Percentiles rank a stretch among this genome's conserved stretches.
These are phyloP conservation scores for Phragmatobia fuliginosa DNA, from an alignment of 2,888 invertebrate genomes.

Conservation along the genomic window DNA sequence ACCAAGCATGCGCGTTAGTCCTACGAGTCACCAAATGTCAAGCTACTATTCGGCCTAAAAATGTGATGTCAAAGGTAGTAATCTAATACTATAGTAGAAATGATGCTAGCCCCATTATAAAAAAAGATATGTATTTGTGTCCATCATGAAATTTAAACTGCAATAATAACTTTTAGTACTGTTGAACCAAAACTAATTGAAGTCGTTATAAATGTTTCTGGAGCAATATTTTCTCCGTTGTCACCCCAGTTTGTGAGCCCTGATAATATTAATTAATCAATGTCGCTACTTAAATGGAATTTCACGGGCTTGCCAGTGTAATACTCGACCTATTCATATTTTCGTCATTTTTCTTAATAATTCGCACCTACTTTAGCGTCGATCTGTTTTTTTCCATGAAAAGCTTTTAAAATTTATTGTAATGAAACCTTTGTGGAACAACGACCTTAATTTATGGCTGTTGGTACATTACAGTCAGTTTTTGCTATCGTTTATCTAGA, in stretches of 20 bases:
- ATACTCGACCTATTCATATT: slow-evolving; percentile 56
- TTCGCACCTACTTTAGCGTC: slow-evolving; percentile 50
- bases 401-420: slow-evolving; percentile 42
- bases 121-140: background rate
- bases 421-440: slow-evolving; percentile 34
- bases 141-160: slow-evolving; percentile 1
- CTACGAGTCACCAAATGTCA: background rate
- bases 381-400: slow-evolving; percentile 41
- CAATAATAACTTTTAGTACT: slow-evolving; percentile 8
- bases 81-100: too few species aligned
- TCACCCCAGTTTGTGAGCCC: slow-evolving; percentile 45
- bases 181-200: slow-evolving; percentile 36
- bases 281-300: slow-evolving; percentile 63
- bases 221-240: slow-evolving; percentile 45
- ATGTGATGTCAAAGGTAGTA: too few species aligned
- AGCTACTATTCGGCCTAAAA: background rate
- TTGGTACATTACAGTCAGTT: slow-evolving; percentile 19
- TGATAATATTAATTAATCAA: slow-evolving; percentile 66
- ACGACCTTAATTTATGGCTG: slow-evolving; percentile 27
- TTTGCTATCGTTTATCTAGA: slow-evolving; percentile 18
- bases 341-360: slow-evolving; percentile 57
- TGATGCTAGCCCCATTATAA: background rate
- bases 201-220: slow-evolving; percentile 43
- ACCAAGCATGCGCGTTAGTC: background rate
- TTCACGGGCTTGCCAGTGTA: slow-evolving; percentile 53